phyloP scores from a whole-genome alignment of 2,888 invertebrate genomes.

The Dasypogon diadema region DNA sequence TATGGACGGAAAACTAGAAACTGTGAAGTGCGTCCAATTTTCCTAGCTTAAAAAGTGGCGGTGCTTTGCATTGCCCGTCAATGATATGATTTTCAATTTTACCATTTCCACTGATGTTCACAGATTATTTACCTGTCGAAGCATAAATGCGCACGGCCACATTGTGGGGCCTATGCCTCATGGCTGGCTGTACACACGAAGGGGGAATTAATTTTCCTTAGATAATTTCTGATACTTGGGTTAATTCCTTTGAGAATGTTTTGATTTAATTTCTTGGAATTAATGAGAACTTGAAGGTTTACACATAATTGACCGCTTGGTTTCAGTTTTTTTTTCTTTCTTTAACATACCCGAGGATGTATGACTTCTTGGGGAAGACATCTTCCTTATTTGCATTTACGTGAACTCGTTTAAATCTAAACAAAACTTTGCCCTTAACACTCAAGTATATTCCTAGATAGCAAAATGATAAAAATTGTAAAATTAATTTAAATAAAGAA shows the following conservation, averaged over 20 bases:
- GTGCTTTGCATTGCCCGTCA: constrained; percentile 1
- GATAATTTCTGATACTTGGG: constrained; percentile 33
- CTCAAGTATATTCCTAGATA: no score
- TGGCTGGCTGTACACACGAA: constrained; percentile 26
- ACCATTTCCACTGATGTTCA: constrained; percentile 45
- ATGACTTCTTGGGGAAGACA: no score
- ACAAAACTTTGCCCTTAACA: no score
- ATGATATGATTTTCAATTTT: constrained; percentile 45
- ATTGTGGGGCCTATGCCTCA: constrained; percentile 1
- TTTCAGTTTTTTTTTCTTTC: no score
- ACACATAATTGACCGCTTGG: constrained; percentile 8
- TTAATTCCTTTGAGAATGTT: not conserved
- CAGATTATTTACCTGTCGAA: constrained; percentile 47
- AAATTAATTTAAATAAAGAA: no score
- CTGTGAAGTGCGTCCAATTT: constrained; percentile 48
- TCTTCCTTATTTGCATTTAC: no score
- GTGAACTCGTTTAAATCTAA: no score
- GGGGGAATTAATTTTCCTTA: constrained; percentile 43
- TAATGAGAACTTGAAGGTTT: constrained; percentile 14
- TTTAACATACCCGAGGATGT: no score
- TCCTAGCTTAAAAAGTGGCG: constrained; percentile 23
- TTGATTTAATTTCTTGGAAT: constrained; percentile 2
- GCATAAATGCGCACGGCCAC: constrained; percentile 42
- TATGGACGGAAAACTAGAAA: constrained; percentile 31
- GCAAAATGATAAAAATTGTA: no score